Evolutionary conservation across 2,888 invertebrate genomes (phyloP), one percentile per base, ranked within the genome.

Genomic region (Cheiracanthium punctorium): DNA sequence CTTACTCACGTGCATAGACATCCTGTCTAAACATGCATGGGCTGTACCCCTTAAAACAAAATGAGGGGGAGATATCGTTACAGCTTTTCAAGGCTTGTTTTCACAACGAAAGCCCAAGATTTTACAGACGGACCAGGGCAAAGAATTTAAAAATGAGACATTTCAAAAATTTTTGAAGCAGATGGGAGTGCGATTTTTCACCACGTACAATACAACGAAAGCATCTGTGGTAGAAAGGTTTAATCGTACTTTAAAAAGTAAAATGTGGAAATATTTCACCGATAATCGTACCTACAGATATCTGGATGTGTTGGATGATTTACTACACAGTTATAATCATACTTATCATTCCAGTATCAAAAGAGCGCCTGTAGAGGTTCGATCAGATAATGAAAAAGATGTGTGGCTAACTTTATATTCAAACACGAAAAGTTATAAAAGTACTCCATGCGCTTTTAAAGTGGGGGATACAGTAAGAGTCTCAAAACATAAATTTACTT

Each of bases 211-310:
- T 88, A 88, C 90, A 30, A 89, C 89, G 4, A 91, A 91, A 88
- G 90, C 90, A 0, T 88, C 89, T 0, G 84, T 91, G 7, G 89
- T 90, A 0, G 91, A 91, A 88, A 70, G 91, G 5, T 90, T 90
- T 12, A 90, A 90, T 86, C 74, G 90, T 80, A 91, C 90, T 8
- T 69, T 91, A 20, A 91, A 91, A 88, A 89, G 89, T 37, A 89
- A 79, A 52, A 79, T 74, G 74, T 84, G 73, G 69, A 79, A 79
- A 20, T 74, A 79, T 37, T 84, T 84, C 43, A 70, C 74, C 0
- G 10, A 28, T 33, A 67, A 74, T 1, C 41, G 58, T 41, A 80
- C 71, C n/a, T 64, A 37, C 20, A n/a, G 29, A 14, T 71, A 58
- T 64, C 2, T 80, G 17, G 64, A 77, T 32, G 43, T 79, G 8